Percentiles rank a stretch among this genome's conserved stretches.
Evolutionary conservation across 1,140 invertebrate species (phyloP).

Genomic region (Lepidurus packardi): DNA sequence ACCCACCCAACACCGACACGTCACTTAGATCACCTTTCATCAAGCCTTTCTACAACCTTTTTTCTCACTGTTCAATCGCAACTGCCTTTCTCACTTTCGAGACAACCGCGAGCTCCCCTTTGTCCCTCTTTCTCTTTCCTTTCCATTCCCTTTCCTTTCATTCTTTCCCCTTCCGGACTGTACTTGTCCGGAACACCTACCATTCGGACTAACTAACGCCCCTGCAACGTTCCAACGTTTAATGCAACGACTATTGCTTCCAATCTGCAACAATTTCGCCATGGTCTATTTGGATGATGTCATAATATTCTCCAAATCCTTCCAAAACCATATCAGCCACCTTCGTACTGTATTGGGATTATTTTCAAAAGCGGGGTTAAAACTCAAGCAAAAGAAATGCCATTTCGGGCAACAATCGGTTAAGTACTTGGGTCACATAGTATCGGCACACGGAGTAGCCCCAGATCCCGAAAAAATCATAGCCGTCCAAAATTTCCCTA

Average conservation of each 20-base stretch:
- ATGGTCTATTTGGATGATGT: constrained; percentile 53
- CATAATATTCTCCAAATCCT: constrained; percentile 44
- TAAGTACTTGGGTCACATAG: constrained; percentile 44
- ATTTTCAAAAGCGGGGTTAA: constrained; percentile 35
- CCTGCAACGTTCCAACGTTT: constrained; percentile 45
- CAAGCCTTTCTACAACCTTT: no score
- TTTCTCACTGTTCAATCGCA: no score
- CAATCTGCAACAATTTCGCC: constrained; percentile 39
- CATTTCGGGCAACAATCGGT: constrained; percentile 39
- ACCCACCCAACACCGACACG: no score
- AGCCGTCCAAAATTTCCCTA: constrained; percentile 40
- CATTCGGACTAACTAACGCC: constrained; percentile 44
- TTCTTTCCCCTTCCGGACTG: no score
- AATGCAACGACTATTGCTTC: constrained; percentile 41
- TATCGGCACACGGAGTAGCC: constrained; percentile 41
- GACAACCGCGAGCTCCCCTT: no score
- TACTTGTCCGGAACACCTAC: no score
- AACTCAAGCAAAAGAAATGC: constrained; percentile 40
- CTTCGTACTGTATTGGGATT: constrained; percentile 31
- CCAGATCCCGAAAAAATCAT: constrained; percentile 43
- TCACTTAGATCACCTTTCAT: no score
- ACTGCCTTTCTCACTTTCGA: no score
- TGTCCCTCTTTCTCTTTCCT: no score
- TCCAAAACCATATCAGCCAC: constrained; percentile 40
- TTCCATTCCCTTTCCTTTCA: no score